These are phyloP conservation scores for Venustoraphidia nigricollis DNA, from an alignment of 2,888 invertebrate species.

Conservation along the genomic window DNA sequence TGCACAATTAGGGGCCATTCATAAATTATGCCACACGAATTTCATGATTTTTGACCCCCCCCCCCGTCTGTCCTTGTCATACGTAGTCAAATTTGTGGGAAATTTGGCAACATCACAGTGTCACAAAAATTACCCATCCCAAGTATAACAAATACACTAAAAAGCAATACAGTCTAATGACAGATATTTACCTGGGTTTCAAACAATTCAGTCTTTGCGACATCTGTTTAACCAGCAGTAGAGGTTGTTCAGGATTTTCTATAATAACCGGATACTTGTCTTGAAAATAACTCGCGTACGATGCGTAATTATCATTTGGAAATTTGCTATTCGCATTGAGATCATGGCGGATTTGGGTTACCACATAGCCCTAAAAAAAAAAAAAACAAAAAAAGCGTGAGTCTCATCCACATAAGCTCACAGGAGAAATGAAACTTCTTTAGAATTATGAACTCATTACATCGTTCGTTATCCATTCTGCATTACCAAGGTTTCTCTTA, in stretches of 20 bases:
- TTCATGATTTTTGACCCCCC: too few species aligned
- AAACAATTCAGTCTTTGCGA: constrained; percentile 41
- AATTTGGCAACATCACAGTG: too few species aligned
- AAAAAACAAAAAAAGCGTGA: constrained; percentile 12
- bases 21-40: too few species aligned
- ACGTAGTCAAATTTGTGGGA: too few species aligned
- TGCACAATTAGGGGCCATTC: too few species aligned
- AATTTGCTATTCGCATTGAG: constrained; percentile 50
- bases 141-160: not conserved
- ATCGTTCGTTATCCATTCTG: too few species aligned
- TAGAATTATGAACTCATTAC: too few species aligned
- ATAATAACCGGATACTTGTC: constrained; percentile 56
- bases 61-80: too few species aligned
- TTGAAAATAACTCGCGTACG: constrained; percentile 61
- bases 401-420: too few species aligned
- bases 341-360: constrained; percentile 50
- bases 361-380: constrained; percentile 39
- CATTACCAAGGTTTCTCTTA: too few species aligned
- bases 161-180: constrained; percentile 1
- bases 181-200: constrained; percentile 33
- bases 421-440: too few species aligned
- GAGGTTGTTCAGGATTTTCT: constrained; percentile 48
- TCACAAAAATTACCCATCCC: too few species aligned
- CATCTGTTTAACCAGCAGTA: constrained; percentile 65
- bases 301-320: constrained; percentile 38